Conservation (phyloP, 2,113 vertebrate species). For the Poeciliopsis retropinna region DNA sequence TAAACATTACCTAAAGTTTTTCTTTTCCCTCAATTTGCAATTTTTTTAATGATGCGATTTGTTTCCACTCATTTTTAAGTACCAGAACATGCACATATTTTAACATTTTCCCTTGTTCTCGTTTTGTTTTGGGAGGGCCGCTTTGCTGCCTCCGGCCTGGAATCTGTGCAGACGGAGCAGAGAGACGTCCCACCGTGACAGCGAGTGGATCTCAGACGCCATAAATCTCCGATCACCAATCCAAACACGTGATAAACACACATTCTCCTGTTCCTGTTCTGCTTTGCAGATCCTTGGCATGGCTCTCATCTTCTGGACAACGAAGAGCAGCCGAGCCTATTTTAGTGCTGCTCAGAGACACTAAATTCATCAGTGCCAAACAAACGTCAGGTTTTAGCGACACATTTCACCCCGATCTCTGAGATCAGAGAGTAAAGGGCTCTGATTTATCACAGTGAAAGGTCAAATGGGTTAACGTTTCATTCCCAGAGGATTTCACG, state of each 20-base stretch:
- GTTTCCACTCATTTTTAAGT: too few relatives aligned
- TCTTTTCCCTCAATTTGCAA: too few relatives aligned
- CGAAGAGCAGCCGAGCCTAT: constrained; percentile 60
- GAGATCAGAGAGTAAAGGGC: constrained; percentile 26
- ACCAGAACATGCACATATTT: too few relatives aligned
- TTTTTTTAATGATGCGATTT: too few relatives aligned
- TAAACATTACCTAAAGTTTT: too few relatives aligned
- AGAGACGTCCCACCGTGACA: constrained; percentile 13
- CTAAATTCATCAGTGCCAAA: constrained; percentile 67
- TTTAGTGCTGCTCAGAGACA: constrained; percentile 54
- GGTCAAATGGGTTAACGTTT: constrained; percentile 26
- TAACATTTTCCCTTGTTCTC: too few relatives aligned
- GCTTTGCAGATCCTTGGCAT: constrained; percentile 54
- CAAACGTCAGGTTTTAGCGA: constrained; percentile 63
- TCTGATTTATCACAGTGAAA: constrained; percentile 46
- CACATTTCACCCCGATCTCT: constrained; percentile 43
- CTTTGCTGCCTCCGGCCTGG: too few relatives aligned
- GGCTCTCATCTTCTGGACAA: constrained; percentile 69
- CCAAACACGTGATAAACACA: constrained; percentile 68
- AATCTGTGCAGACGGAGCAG: neutral
- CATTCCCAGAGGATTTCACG: constrained; percentile 4
- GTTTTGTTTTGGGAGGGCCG: too few relatives aligned
- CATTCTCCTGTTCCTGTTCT: constrained; percentile 57
- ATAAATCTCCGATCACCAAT: constrained; percentile 66
- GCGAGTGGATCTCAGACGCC: constrained; percentile 49